phyloP scores from a whole-genome alignment of 1,140 invertebrate species.

The Palaemon carinicauda region DNA sequence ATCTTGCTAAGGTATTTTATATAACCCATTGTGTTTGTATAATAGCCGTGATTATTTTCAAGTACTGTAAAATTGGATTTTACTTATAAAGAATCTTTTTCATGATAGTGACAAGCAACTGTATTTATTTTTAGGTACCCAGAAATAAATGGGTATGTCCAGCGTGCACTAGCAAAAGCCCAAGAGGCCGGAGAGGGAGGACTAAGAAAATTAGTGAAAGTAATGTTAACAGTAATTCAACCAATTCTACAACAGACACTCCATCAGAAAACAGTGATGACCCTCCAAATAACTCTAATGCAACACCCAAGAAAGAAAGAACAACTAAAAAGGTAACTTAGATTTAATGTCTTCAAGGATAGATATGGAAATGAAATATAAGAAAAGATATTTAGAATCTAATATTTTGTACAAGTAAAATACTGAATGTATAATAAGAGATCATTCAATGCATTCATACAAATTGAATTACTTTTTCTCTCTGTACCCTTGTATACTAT shows the following conservation, averaged over 20 bases:
- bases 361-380: no score
- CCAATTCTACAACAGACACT: conserved; percentile 28
- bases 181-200: conserved; percentile 64
- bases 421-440: no score
- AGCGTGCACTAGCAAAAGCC: conserved; percentile 76
- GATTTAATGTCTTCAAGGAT: no score
- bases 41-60: not conserved
- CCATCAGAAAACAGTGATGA: not conserved
- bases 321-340: conserved; percentile 60
- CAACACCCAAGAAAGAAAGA: conserved; percentile 73
- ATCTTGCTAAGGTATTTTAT: conserved; percentile 77
- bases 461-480: no score
- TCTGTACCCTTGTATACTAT: no score
- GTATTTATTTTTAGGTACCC: conserved; percentile 70
- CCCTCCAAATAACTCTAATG: conserved; percentile 18
- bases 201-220: conserved; percentile 72
- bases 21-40: not conserved
- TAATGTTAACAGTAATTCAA: conserved; percentile 23
- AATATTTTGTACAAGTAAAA: no score
- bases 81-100: not conserved
- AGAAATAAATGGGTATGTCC: conserved; percentile 88
- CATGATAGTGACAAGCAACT: no score
- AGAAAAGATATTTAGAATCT: no score
- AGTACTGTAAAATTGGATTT: not conserved
- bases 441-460: no score